A percentile compares a stretch with the other conserved stretches of the same genome.
Conservation (phyloP, 2,888 invertebrate species). For the Hydrotaea diabolus region DNA sequence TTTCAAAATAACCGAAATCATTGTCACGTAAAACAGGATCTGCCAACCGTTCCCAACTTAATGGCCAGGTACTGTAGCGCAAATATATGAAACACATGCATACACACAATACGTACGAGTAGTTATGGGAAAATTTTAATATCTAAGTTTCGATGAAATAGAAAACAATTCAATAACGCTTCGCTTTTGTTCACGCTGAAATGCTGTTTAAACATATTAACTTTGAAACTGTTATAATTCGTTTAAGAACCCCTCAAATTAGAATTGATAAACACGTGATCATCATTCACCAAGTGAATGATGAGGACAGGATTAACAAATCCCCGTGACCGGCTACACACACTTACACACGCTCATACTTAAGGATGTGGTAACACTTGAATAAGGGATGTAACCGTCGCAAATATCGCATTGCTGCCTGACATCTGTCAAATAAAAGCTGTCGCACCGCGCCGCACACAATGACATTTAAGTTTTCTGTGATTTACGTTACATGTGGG, state of each 20-base stretch:
- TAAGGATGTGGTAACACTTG: slow-evolving; percentile 5
- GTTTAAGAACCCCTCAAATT: slow-evolving; percentile 4
- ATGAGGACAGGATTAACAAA: slow-evolving; percentile 33
- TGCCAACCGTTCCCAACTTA: not conserved
- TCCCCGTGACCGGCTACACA: slow-evolving; percentile 17
- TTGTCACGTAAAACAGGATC: too few species aligned
- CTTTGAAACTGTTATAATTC: slow-evolving; percentile 33
- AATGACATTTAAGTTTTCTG: slow-evolving; percentile 14
- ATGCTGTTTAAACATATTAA: slow-evolving; percentile 16
- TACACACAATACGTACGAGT: too few species aligned
- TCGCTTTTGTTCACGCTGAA: not conserved
- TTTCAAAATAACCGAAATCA: too few species aligned
- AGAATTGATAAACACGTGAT: slow-evolving; percentile 29
- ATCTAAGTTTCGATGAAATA: too few species aligned
- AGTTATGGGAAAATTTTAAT: too few species aligned
- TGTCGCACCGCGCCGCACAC: not conserved
- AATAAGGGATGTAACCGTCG: slow-evolving; percentile 22
- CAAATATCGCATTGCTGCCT: not conserved
- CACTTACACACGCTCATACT: slow-evolving; percentile 4
- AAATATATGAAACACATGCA: too few species aligned
- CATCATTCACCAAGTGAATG: slow-evolving; percentile 14
- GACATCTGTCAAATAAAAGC: slow-evolving; percentile 38
- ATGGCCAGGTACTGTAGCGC: not conserved
- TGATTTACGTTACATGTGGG: slow-evolving; percentile 10
- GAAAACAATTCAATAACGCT: not conserved